Percentiles rank a stretch among this genome's conserved stretches.
phyloP scores from a whole-genome alignment of 2,888 invertebrate genomes.

The Buathra laborator region DNA sequence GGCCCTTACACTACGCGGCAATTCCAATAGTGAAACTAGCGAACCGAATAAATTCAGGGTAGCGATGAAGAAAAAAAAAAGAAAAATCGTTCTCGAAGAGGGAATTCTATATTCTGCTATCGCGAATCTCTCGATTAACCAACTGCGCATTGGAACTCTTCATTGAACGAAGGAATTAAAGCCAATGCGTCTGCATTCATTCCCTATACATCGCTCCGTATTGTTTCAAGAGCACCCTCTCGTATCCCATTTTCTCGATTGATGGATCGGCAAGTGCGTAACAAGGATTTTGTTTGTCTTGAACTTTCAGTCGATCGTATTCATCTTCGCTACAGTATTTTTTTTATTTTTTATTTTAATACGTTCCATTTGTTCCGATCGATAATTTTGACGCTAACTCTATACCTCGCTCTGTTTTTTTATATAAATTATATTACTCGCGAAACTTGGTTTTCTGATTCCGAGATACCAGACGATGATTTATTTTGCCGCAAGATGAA shows the following conservation, averaged over 20 bases:
- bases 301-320: neutral
- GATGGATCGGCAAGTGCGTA: neutral
- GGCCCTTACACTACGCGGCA: neutral
- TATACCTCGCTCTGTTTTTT: no score
- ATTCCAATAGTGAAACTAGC: constrained; percentile 7
- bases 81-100: constrained; percentile 4
- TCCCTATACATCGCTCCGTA: neutral
- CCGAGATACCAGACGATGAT: neutral
- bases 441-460: constrained; percentile 9
- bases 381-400: neutral
- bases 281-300: neutral
- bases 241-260: neutral
- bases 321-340: neutral
- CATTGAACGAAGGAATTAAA: neutral
- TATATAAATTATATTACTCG: neutral
- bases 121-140: constrained; percentile 12
- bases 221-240: neutral
- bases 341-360: neutral
- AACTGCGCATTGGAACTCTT: constrained; percentile 2
- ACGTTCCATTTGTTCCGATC: neutral
- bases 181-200: neutral
- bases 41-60: constrained; percentile 4
- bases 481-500: neutral
- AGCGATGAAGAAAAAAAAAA: neutral
- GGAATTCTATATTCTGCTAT: neutral